Evolutionary conservation across 2,888 invertebrate genomes (phyloP), one percentile per base, ranked within the genome.

Genomic region (Campaea margaritaria): DNA sequence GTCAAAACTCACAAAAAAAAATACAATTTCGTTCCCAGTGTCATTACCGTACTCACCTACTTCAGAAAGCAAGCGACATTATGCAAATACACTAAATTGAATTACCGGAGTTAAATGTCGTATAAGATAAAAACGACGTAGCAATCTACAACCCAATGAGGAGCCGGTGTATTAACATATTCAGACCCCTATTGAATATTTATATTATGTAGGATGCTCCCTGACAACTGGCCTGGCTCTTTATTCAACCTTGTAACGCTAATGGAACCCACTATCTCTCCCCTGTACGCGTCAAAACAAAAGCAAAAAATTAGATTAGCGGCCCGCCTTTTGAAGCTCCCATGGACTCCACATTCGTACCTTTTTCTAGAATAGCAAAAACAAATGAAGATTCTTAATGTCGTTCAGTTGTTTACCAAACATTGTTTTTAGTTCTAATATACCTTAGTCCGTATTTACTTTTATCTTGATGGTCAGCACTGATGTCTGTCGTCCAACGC

Each of bases 31-130:
- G 67, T 72, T 68, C 64, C 54, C 67, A 70, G 67, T 79, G 74
- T 73, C 74, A 89, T 91, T 87, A 85, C 86, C 89, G 89, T 87
- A 85, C 85, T 89, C 90, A 91, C 91, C 90, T 91, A 91, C 89
- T 89, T 86, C 79, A 84, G 81, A 84, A 81, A 85, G 80, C 80
- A 80, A 74, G 76, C 79, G 82, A 86, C 91, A 89, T 91, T 91
- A 92, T 92, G 92, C 90, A 90, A 92, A 92, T 92, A 87, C 73
- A 85, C 84, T 89, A 92, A 92, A 92, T 92, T 92, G 92, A 92
- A 92, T 92, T 91, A 91, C 92, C 83, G 85, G 91, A 91, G 92
- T 91, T 92, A 92, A 92, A 92, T 92, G 92, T 92, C 87, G 89
- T 87, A 90, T 91, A 87, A 92, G 92, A 92, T 92, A 92, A 92